A percentile compares a stretch with the other conserved stretches of the same genome.
Conservation (phyloP, 2,113 vertebrate genomes). For the Ctenodactylus gundi region DNA sequence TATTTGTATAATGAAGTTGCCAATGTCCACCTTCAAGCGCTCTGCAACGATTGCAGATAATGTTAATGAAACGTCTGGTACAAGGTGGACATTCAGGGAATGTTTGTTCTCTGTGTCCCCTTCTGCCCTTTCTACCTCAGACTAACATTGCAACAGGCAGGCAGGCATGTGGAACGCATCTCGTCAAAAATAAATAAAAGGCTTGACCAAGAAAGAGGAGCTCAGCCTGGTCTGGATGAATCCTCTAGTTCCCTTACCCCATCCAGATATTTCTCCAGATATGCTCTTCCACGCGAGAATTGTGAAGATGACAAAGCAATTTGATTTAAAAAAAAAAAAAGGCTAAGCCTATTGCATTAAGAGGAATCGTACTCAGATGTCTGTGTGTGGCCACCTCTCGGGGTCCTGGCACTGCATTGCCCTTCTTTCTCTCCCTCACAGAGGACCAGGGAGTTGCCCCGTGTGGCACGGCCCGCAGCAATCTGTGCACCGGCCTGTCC, state of each 20-base stretch:
- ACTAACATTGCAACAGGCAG: accelerated
- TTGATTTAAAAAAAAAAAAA: background rate
- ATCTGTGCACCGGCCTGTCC: background rate
- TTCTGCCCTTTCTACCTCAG: background rate
- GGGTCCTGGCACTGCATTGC: background rate
- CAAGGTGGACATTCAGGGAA: background rate
- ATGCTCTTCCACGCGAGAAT: background rate
- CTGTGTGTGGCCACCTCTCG: background rate
- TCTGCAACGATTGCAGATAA: background rate
- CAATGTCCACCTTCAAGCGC: background rate
- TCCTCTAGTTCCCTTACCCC: background rate
- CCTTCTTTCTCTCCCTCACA: background rate
- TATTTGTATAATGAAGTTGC: background rate
- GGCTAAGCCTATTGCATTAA: background rate
- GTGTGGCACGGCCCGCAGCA: accelerated
- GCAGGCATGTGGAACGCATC: background rate
- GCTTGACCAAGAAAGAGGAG: background rate
- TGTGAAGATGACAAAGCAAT: background rate
- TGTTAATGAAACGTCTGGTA: background rate
- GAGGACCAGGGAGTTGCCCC: background rate
- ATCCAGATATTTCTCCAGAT: background rate
- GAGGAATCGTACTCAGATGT: background rate
- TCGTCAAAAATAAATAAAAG: background rate
- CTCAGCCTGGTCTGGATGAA: background rate
- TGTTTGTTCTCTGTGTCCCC: background rate